Evolutionary conservation across 2,888 invertebrate genomes (phyloP).

Genomic region (Eremobia ochroleuca): DNA sequence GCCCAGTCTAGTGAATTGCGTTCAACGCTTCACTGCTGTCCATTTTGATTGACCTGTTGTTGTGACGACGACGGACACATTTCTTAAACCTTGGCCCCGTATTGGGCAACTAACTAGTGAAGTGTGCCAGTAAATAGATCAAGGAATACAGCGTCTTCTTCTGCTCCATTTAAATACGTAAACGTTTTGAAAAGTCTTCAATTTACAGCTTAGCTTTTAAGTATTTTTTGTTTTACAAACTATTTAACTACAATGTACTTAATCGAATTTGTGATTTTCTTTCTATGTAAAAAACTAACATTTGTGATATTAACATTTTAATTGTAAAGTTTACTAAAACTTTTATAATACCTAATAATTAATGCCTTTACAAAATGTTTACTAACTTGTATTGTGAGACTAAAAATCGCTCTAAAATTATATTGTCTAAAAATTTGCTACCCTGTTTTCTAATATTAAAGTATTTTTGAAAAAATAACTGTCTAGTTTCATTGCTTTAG

Average conservation of each 20-base stretch:
- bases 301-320: conserved; percentile 70
- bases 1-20: neutral
- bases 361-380: conserved; percentile 55
- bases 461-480: conserved; percentile 73
- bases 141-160: neutral
- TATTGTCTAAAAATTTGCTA: conserved; percentile 69
- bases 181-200: conserved; percentile 67
- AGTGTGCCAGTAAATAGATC: conserved; percentile 1
- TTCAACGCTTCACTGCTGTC: conserved; percentile 5
- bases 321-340: conserved; percentile 50
- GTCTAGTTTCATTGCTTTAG: conserved; percentile 90
- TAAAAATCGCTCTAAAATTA: conserved; percentile 59
- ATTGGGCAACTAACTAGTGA: conserved; percentile 10
- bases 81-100: conserved; percentile 15
- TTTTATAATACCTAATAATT: conserved; percentile 53
- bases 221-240: conserved; percentile 58
- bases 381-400: conserved; percentile 65
- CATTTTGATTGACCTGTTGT: conserved; percentile 28
- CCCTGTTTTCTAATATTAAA: conserved; percentile 80
- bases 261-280: conserved; percentile 61
- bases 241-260: conserved; percentile 63
- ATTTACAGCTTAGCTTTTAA: conserved; percentile 58
- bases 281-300: conserved; percentile 61
- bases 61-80: conserved; percentile 13
- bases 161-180: conserved; percentile 5